Evolutionary conservation across 2,797 vertebrate genomes (phyloP).

Genomic region (Gymnocypris eckloni): DNA sequence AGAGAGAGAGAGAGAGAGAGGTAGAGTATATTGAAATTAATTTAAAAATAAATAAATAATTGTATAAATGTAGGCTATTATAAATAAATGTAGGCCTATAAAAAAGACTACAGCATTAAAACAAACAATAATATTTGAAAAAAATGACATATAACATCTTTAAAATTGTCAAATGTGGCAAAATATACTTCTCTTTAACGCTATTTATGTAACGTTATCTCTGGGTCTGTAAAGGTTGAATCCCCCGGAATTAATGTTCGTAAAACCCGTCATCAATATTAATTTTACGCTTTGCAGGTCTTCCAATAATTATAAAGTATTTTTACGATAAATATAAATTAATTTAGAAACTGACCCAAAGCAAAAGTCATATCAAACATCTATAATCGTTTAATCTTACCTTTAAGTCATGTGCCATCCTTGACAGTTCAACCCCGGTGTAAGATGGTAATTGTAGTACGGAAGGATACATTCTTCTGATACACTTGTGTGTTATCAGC

Average conservation of each 20-base stretch:
- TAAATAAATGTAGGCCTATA: not conserved
- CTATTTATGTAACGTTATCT: not conserved
- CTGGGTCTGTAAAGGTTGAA: not conserved
- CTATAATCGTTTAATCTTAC: slow-evolving; percentile 34
- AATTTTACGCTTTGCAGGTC: not conserved
- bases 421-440: not conserved
- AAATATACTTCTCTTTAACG: not conserved
- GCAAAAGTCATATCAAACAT: not conserved
- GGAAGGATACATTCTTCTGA: accelerated
- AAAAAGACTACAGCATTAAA: not conserved
- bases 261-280: not conserved
- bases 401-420: slow-evolving; percentile 37
- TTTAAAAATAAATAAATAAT: too few species aligned
- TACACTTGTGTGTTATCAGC: accelerated
- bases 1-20: too few species aligned
- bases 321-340: not conserved
- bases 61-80: too few species aligned
- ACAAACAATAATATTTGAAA: not conserved
- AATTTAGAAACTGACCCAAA: not conserved
- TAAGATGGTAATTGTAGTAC: slow-evolving; percentile 74
- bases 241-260: not conserved
- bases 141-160: not conserved
- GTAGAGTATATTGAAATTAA: too few species aligned
- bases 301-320: not conserved
- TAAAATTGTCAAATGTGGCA: not conserved